Evolutionary conservation across 2,797 vertebrate genomes (phyloP).

Genomic region (Hyperoplus lanceolatus): DNA sequence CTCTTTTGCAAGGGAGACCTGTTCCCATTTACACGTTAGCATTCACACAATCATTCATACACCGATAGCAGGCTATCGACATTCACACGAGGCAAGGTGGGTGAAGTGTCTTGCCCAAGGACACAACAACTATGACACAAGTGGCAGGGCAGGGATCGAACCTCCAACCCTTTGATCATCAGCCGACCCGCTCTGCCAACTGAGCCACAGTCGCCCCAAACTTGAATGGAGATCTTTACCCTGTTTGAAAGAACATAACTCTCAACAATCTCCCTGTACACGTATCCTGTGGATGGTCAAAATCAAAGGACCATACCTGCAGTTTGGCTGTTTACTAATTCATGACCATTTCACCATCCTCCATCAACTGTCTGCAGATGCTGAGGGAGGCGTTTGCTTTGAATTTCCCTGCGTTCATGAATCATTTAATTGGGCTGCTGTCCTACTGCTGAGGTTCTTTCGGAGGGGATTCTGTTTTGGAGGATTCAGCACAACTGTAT

Average conservation of each 20-base stretch:
- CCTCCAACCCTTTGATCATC: no score
- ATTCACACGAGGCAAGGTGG: no score
- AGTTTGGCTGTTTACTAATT: not conserved
- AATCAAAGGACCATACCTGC: not conserved
- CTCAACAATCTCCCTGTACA: not conserved
- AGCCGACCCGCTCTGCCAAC: no score
- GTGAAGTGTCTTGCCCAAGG: no score
- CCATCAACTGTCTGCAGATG: not conserved
- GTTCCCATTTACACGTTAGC: no score
- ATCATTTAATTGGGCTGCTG: constrained; percentile 9
- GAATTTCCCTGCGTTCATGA: constrained; percentile 20
- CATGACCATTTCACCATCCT: not conserved
- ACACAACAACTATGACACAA: no score
- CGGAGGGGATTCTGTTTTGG: not conserved
- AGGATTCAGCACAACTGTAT: constrained; percentile 8
- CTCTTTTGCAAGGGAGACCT: no score
- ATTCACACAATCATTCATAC: no score
- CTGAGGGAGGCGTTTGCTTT: not conserved
- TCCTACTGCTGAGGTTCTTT: constrained; percentile 14
- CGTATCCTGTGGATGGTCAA: not conserved
- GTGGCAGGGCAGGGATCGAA: no score
- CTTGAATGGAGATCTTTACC: not conserved
- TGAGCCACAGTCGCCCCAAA: no score
- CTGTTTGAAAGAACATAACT: not conserved
- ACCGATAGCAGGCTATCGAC: no score